A percentile compares a stretch with the other conserved stretches of the same genome.
Evolutionary conservation across 1,140 invertebrate species (phyloP).

Genomic region (Eumaeus atala): DNA sequence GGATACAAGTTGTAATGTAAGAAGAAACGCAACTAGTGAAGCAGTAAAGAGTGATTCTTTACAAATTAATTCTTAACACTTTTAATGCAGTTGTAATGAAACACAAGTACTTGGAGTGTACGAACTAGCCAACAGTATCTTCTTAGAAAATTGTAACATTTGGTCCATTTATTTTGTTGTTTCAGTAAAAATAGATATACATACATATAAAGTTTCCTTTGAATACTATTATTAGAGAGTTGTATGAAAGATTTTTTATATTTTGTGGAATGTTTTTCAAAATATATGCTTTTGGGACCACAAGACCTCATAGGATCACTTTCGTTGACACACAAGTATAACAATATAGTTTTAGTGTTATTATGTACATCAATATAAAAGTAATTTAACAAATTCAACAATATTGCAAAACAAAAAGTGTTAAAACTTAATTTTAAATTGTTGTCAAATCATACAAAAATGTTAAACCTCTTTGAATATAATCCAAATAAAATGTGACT

Average conservation of each 20-base stretch:
- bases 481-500: background rate
- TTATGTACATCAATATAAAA: constrained; percentile 8
- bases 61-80: too few species aligned
- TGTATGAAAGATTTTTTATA: constrained; percentile 2
- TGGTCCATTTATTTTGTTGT: constrained; percentile 7
- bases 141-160: constrained; percentile 9
- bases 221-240: constrained; percentile 1
- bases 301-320: too few species aligned
- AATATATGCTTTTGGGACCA: too few species aligned
- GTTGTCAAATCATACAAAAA: constrained; percentile 3
- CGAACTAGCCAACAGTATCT: constrained; percentile 5
- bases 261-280: constrained; percentile 7
- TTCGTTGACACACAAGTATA: too few species aligned
- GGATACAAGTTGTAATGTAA: too few species aligned
- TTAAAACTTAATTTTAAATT: background rate
- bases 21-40: too few species aligned
- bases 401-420: constrained; percentile 6
- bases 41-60: too few species aligned
- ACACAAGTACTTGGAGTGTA: background rate
- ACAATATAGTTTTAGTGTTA: background rate
- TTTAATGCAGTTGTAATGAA: too few species aligned
- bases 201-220: constrained; percentile 1
- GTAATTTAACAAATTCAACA: constrained; percentile 9
- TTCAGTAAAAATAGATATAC: background rate
- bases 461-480: background rate